These are phyloP conservation scores for Ammodytes dubius DNA, from an alignment of 2,113 vertebrate species.

Conservation along the genomic window DNA sequence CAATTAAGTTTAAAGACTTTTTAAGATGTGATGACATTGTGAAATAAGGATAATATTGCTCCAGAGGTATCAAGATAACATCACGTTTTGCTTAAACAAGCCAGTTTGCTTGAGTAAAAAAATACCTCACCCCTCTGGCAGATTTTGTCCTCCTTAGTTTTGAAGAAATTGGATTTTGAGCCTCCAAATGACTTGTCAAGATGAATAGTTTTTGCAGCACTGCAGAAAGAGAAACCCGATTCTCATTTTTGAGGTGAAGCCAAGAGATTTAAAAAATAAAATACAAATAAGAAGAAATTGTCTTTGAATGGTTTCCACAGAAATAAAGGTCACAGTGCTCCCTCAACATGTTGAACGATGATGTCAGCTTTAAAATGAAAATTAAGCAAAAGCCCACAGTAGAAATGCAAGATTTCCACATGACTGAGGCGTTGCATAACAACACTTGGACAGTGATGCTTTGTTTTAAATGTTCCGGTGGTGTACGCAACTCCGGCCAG, in stretches of 20 bases:
- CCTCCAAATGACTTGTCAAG: slow-evolving; percentile 54
- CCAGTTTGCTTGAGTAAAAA: slow-evolving; percentile 22
- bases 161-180: slow-evolving; percentile 42
- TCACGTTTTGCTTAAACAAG: slow-evolving; percentile 54
- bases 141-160: slow-evolving; percentile 31
- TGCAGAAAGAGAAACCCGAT: slow-evolving; percentile 50
- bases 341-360: slow-evolving; percentile 49
- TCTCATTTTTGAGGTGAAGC: slow-evolving; percentile 53
- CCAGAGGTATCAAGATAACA: slow-evolving; percentile 7
- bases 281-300: slow-evolving; percentile 6
- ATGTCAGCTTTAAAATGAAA: slow-evolving; percentile 60
- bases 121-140: slow-evolving; percentile 20
- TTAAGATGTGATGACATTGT: slow-evolving; percentile 37
- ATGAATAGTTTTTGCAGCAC: slow-evolving; percentile 51
- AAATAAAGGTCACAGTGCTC: slow-evolving; percentile 57
- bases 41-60: slow-evolving; percentile 16
- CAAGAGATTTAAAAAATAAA: slow-evolving; percentile 11
- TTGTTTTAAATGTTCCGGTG: slow-evolving; percentile 35
- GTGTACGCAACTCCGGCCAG: slow-evolving; percentile 38
- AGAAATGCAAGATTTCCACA: slow-evolving; percentile 48
- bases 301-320: slow-evolving; percentile 63
- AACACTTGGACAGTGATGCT: slow-evolving; percentile 29
- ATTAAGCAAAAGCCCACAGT: slow-evolving; percentile 31
- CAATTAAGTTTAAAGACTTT: neutral
- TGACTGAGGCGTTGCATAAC: slow-evolving; percentile 33